Evolutionary conservation across 2,797 vertebrate species (phyloP).

Genomic region (Presbytis comata): DNA sequence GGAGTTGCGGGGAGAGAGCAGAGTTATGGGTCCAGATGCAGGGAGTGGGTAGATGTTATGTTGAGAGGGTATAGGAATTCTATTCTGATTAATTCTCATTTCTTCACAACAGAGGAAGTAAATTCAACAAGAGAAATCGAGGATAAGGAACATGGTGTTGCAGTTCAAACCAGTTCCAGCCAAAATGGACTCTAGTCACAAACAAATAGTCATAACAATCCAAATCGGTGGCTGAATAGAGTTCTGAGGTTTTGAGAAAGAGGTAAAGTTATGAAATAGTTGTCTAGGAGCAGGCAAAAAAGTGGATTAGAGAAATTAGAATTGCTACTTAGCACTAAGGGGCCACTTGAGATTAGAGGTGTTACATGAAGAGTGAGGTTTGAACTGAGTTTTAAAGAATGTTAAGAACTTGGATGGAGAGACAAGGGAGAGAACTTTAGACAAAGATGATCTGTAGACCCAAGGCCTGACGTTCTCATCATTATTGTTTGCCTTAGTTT

Average conservation of each 20-base stretch:
- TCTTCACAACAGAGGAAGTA: background rate
- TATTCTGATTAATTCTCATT: background rate
- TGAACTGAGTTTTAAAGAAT: background rate
- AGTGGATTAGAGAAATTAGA: background rate
- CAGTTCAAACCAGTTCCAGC: background rate
- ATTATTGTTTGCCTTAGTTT: background rate
- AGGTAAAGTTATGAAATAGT: background rate
- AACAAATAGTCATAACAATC: background rate
- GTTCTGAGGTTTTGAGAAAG: background rate
- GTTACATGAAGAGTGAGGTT: background rate
- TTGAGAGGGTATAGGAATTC: background rate
- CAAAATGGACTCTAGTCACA: background rate
- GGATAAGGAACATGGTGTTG: background rate
- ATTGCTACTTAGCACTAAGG: background rate
- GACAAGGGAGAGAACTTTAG: background rate
- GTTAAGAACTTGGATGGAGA: background rate
- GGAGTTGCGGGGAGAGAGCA: background rate
- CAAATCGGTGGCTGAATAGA: background rate
- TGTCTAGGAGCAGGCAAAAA: background rate
- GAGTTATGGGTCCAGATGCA: background rate
- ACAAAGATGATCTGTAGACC: background rate
- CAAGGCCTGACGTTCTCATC: background rate
- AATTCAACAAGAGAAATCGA: background rate
- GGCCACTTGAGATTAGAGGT: background rate
- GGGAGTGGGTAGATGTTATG: background rate